Percentiles rank a stretch among this genome's conserved stretches.
Evolutionary conservation across 2,113 vertebrate genomes (phyloP).

Genomic region (Conger conger): DNA sequence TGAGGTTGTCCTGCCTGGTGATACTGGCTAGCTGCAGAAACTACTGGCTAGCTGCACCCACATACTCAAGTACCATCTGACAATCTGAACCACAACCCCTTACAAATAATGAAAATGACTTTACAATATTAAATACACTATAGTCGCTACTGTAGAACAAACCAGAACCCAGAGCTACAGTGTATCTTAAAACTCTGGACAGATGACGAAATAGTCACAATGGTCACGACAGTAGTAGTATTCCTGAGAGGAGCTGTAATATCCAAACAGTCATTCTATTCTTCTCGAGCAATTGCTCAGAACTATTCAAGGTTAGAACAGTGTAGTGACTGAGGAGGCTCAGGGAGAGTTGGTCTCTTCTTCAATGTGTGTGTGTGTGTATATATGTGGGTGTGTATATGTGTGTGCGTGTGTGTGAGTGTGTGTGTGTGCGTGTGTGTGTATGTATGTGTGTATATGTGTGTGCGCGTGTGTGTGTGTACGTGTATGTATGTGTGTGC

Average conservation of each 20-base stretch:
- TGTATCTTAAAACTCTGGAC: not conserved
- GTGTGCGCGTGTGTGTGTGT: not conserved
- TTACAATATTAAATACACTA: not conserved
- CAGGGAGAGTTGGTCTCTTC: not conserved
- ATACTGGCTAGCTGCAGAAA: not conserved
- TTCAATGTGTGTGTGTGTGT: not conserved
- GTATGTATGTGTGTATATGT: not conserved
- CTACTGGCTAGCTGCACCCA: too few relatives aligned
- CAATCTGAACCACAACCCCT: not conserved
- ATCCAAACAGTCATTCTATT: not conserved
- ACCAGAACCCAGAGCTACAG: not conserved
- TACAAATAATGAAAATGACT: not conserved
- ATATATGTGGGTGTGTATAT: not conserved
- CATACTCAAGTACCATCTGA: not conserved
- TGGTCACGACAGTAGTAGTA: not conserved
- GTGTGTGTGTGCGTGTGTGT: not conserved
- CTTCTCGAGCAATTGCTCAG: not conserved
- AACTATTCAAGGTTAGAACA: not conserved
- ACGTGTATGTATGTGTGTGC: not conserved
- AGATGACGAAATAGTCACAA: not conserved
- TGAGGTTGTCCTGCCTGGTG: not conserved
- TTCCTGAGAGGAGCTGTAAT: not conserved
- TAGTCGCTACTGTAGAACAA: not conserved
- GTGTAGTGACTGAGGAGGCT: not conserved
- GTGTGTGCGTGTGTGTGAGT: not conserved